Conservation (phyloP, 1,140 invertebrate genomes). For the Cataglyphis hispanica region DNA sequence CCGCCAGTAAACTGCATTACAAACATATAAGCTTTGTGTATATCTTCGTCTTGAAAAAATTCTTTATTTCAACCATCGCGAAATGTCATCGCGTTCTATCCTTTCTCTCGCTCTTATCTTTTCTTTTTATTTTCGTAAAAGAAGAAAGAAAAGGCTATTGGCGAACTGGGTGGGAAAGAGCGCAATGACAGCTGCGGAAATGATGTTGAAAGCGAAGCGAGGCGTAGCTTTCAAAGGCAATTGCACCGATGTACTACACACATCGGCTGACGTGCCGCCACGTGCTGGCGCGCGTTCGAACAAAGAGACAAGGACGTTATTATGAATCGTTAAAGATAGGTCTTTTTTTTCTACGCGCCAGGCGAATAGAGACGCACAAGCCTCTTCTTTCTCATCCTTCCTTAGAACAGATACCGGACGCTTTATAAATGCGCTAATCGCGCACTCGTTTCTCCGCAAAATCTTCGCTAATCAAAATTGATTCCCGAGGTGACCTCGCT, state of each 20-base stretch:
- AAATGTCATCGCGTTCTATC: conserved; percentile 2
- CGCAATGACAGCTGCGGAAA: conserved; percentile 1
- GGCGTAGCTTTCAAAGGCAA: conserved; percentile 63
- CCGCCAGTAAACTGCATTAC: not conserved
- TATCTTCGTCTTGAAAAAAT: not conserved
- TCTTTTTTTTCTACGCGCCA: conserved; percentile 51
- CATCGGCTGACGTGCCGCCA: conserved; percentile 69
- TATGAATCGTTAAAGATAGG: conserved; percentile 62
- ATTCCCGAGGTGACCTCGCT: not conserved
- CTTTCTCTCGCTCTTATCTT: not conserved
- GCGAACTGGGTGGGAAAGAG: not conserved
- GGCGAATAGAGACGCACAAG: not conserved
- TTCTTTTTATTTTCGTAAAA: not conserved
- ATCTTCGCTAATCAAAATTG: conserved; percentile 2
- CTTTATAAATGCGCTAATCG: conserved; percentile 32
- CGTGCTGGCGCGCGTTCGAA: conserved; percentile 76
- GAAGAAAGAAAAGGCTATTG: not conserved
- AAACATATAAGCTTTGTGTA: not conserved
- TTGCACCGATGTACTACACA: conserved; percentile 50
- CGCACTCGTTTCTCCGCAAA: not conserved
- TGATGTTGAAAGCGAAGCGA: conserved; percentile 5
- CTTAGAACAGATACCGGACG: conserved; percentile 16
- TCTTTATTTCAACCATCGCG: not conserved
- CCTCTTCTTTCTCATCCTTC: not conserved
- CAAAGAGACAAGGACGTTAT: conserved; percentile 77